phyloP scores from a whole-genome alignment of 2,797 vertebrate species.

The Sebastes cheni region DNA sequence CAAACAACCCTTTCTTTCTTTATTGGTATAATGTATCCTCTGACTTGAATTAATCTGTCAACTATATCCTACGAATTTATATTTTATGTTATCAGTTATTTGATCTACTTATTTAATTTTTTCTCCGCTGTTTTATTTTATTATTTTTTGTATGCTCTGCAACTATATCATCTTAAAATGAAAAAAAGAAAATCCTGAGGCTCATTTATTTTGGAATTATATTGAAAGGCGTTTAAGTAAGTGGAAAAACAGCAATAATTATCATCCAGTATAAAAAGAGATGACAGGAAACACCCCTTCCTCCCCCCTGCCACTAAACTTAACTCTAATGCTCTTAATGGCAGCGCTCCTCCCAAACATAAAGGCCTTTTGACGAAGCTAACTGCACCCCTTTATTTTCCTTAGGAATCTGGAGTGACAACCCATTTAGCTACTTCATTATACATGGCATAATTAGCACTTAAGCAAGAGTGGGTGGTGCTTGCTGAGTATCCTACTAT shows the following conservation, averaged over 20 bases:
- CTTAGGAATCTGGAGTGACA: slow-evolving; percentile 37
- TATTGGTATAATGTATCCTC: not conserved
- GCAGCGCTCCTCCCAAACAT: slow-evolving; percentile 9
- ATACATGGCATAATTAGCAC: slow-evolving; percentile 57
- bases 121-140: not conserved
- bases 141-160: not conserved
- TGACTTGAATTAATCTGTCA: not conserved
- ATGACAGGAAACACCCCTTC: not conserved
- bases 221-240: not conserved
- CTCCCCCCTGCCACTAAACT: not conserved
- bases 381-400: slow-evolving; percentile 30
- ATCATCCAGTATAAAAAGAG: not conserved
- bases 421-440: slow-evolving; percentile 49
- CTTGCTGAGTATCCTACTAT: slow-evolving; percentile 37
- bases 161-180: not conserved
- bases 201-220: not conserved
- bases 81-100: not conserved
- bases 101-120: not conserved
- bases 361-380: slow-evolving; percentile 8
- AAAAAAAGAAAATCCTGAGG: not conserved
- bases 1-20: no score
- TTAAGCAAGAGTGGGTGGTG: slow-evolving; percentile 47
- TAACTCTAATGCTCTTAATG: slow-evolving; percentile 26
- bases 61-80: not conserved
- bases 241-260: slow-evolving; percentile 5